phyloP scores from a whole-genome alignment of 2,888 invertebrate genomes.

The Lordiphosa andalusiaca region DNA sequence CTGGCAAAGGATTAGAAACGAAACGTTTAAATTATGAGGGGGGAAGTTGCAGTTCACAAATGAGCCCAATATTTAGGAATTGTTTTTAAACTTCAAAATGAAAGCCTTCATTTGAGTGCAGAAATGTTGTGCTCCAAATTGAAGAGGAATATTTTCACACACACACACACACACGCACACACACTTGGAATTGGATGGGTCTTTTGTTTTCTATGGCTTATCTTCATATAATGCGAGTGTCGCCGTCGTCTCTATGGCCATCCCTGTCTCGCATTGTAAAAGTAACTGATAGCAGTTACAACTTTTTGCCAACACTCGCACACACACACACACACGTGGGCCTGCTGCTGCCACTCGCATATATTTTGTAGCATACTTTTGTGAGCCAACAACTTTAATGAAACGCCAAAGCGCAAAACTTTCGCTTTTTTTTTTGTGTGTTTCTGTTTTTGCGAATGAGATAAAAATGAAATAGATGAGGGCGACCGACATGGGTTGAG shows the following conservation, averaged over 20 bases:
- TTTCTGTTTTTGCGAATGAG: constrained; percentile 34
- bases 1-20: too few relatives aligned
- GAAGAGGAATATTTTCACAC: too few relatives aligned
- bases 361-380: constrained; percentile 48
- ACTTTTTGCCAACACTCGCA: constrained; percentile 45
- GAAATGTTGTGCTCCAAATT: too few relatives aligned
- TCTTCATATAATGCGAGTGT: constrained; percentile 69
- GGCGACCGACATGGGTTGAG: not conserved
- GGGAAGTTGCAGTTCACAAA: too few relatives aligned
- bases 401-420: constrained; percentile 66
- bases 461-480: constrained; percentile 39
- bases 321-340: constrained; percentile 17
- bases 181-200: not conserved
- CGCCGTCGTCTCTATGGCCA: constrained; percentile 38
- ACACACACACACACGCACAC: not conserved
- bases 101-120: too few relatives aligned
- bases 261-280: constrained; percentile 50
- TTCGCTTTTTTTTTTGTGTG: constrained; percentile 43
- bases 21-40: too few relatives aligned
- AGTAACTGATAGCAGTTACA: constrained; percentile 65
- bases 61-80: too few relatives aligned
- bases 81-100: too few relatives aligned
- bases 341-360: constrained; percentile 28
- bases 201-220: constrained; percentile 54
- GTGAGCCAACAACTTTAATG: constrained; percentile 65